A percentile compares a stretch with the other conserved stretches of the same genome.
These are phyloP conservation scores for Hydropsyche tenuis DNA, from an alignment of 1,140 invertebrate species.

Conservation along the genomic window DNA sequence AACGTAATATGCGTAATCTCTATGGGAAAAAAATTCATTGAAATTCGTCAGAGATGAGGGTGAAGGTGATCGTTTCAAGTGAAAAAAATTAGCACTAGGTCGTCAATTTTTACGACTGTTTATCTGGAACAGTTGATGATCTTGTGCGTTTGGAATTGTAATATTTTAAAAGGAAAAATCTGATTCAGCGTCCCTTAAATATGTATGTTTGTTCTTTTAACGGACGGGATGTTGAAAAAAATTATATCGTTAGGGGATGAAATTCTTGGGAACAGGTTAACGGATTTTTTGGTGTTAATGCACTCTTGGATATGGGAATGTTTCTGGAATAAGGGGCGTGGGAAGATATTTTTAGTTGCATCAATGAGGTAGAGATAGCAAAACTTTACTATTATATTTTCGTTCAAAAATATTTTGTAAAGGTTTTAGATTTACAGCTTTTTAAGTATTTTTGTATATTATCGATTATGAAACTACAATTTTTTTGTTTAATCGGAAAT, in stretches of 20 bases:
- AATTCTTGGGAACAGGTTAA: constrained; percentile 19
- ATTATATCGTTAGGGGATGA: constrained; percentile 27
- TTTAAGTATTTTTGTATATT: too few relatives aligned
- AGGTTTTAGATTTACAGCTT: too few relatives aligned
- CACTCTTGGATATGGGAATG: constrained; percentile 8
- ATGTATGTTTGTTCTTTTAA: too few relatives aligned
- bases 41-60: neutral
- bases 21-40: neutral
- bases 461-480: too few relatives aligned
- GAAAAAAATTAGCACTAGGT: constrained; percentile 16
- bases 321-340: constrained; percentile 30
- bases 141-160: neutral
- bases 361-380: neutral
- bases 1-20: neutral
- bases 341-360: constrained; percentile 11
- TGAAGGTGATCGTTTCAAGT: neutral
- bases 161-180: neutral
- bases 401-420: too few relatives aligned
- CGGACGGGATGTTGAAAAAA: neutral
- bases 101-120: constrained; percentile 3
- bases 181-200: neutral
- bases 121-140: constrained; percentile 9
- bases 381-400: neutral
- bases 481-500: too few relatives aligned
- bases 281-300: constrained; percentile 5